Conservation (phyloP, 2,888 invertebrate species). For the Netelia inedita region DNA sequence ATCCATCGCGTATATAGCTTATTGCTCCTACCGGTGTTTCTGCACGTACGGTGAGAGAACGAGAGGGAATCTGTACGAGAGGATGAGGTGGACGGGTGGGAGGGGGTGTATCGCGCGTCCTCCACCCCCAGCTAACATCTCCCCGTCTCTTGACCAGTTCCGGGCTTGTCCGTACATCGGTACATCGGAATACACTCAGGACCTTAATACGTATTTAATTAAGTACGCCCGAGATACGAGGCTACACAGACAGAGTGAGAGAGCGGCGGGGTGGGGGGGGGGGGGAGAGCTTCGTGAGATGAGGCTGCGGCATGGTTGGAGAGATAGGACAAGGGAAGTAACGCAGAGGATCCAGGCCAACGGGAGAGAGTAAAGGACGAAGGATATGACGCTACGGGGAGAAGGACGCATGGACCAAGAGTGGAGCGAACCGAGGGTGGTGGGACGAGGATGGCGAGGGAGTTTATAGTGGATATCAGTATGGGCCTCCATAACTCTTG, state of each 20-base stretch:
- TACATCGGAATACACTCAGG: conserved; percentile 84
- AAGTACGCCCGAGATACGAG: conserved; percentile 79
- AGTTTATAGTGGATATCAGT: conserved; percentile 80
- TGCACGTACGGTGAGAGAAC: conserved; percentile 37
- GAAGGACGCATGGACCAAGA: conserved; percentile 12
- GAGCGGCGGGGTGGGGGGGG: neutral
- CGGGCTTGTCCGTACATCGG: conserved; percentile 70
- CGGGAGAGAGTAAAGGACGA: conserved; percentile 50
- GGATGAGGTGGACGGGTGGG: no score
- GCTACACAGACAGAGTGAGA: conserved; percentile 47
- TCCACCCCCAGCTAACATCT: neutral
- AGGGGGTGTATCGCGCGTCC: no score
- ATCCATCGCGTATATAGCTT: conserved; percentile 39
- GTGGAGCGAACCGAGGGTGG: conserved; percentile 45
- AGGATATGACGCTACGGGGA: conserved; percentile 30
- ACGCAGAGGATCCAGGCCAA: conserved; percentile 17
- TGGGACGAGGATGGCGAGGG: conserved; percentile 44
- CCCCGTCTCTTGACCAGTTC: conserved; percentile 17
- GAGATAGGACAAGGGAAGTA: conserved; percentile 35
- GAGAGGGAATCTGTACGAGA: no score
- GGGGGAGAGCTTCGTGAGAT: conserved; percentile 3
- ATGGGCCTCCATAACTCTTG: conserved; percentile 68
- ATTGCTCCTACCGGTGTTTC: conserved; percentile 34
- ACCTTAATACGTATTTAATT: conserved; percentile 84
- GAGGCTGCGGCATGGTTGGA: conserved; percentile 28